Percentiles rank a stretch among this genome's conserved stretches.
Conservation (phyloP, 2,797 vertebrate species). For the Sebastes diaconus region DNA sequence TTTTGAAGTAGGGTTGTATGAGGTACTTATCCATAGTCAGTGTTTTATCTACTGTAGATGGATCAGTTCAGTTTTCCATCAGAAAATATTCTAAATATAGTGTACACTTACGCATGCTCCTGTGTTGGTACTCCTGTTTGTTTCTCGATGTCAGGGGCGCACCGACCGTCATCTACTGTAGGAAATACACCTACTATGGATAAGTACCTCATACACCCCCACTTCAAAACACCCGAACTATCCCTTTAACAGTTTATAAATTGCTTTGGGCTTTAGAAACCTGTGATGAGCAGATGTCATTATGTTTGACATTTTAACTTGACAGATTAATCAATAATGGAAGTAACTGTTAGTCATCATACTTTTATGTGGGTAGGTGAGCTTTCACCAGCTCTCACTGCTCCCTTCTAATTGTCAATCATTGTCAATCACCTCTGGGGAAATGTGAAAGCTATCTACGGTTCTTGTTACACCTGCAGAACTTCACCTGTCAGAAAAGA, state of each 20-base stretch:
- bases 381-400: background rate
- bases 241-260: background rate
- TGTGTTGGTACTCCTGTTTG: background rate
- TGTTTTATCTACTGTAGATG: background rate
- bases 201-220: background rate
- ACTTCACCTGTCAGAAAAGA: background rate
- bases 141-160: background rate
- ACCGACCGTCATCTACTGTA: too few species aligned
- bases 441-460: background rate
- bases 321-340: background rate
- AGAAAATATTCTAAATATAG: background rate
- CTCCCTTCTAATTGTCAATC: background rate
- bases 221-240: background rate
- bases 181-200: background rate
- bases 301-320: background rate
- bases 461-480: background rate
- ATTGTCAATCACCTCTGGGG: constrained; percentile 3
- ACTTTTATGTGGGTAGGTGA: background rate
- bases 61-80: background rate
- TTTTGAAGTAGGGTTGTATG: background rate
- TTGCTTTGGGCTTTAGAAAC: background rate
- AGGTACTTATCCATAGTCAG: background rate
- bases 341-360: background rate
- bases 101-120: background rate
- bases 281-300: background rate